Conservation (phyloP, 2,888 invertebrate genomes). For the Germaria angustata region DNA sequence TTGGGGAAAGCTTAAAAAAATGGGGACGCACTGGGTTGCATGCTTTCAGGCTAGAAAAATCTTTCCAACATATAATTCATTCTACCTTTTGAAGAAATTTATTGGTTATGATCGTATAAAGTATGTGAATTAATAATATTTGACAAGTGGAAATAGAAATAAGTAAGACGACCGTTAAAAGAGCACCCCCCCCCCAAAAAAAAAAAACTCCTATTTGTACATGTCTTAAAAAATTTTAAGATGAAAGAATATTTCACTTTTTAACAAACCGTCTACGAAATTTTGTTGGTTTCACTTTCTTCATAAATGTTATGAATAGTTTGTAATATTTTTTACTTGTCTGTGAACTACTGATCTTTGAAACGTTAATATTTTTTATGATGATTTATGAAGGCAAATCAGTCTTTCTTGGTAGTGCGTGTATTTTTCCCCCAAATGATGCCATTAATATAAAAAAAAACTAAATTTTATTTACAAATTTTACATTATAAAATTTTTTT, state of each 20-base stretch:
- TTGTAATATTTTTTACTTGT: background rate
- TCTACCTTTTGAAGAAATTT: too few species aligned
- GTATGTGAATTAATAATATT: too few species aligned
- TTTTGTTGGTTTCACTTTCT: background rate
- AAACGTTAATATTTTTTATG: background rate
- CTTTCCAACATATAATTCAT: too few species aligned
- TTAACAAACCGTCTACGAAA: background rate
- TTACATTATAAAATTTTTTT: background rate
- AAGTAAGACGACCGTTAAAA: too few species aligned
- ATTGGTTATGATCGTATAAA: too few species aligned
- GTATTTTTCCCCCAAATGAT: background rate
- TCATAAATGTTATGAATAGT: background rate
- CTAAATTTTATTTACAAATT: background rate
- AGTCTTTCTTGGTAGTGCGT: background rate
- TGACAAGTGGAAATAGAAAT: background rate
- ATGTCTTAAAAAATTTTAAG: background rate
- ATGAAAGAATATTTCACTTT: constrained; percentile 2
- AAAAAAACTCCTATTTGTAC: too few species aligned
- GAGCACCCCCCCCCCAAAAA: too few species aligned
- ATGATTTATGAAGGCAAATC: constrained; percentile 29
- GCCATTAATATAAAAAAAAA: too few species aligned
- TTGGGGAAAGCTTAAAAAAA: too few species aligned
- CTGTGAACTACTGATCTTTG: constrained; percentile 10
- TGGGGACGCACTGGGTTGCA: too few species aligned
- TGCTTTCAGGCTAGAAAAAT: too few species aligned